phyloP scores from a whole-genome alignment of 2,113 vertebrate genomes.

The Callaeas wilsoni region DNA sequence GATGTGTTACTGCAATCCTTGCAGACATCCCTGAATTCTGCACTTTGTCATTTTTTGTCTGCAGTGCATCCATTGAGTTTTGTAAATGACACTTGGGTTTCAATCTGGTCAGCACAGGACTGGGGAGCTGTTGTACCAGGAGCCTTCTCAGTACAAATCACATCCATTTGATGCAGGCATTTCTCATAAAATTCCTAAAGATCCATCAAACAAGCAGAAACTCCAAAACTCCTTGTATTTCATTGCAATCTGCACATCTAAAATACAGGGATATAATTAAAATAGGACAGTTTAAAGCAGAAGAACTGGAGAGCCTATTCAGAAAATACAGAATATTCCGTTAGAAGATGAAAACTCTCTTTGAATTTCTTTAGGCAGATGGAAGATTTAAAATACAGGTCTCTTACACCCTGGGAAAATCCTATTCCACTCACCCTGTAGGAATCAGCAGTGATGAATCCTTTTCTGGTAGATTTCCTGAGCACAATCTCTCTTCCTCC shows the following conservation, averaged over 20 bases:
- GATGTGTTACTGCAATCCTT: not conserved
- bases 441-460: not conserved
- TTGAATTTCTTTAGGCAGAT: not conserved
- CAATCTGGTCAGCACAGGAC: not conserved
- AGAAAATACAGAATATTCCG: not conserved
- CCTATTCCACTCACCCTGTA: not conserved
- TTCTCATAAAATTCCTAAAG: not conserved
- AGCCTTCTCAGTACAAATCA: not conserved
- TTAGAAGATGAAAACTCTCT: not conserved
- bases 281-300: not conserved
- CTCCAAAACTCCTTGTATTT: not conserved
- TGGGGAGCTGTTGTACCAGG: not conserved
- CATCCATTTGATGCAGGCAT: accelerated
- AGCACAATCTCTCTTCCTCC: not conserved
- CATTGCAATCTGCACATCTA: not conserved
- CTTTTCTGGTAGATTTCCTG: not conserved
- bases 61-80: not conserved
- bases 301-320: not conserved
- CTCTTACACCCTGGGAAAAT: not conserved
- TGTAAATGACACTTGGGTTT: not conserved
- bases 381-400: not conserved
- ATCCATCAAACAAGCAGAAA: not conserved
- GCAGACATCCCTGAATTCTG: not conserved
- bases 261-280: not conserved
- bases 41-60: not conserved